Conservation (phyloP, 1,140 invertebrate species). For the Sitobion miscanthi region DNA sequence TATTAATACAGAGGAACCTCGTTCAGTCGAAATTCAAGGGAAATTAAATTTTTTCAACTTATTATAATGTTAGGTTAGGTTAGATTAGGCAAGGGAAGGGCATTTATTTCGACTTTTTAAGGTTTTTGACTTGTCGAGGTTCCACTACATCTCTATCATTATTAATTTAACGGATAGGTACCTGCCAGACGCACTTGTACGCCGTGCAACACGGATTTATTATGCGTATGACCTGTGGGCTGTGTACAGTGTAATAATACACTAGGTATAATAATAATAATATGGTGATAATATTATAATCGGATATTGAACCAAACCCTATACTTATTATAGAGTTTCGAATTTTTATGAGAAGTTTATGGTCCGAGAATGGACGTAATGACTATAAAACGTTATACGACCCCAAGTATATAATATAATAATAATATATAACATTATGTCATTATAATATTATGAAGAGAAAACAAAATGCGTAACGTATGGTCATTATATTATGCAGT, state of each 20-base stretch:
- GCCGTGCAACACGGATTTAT: not conserved
- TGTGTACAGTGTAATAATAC: not conserved
- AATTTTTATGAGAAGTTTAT: conserved; percentile 15
- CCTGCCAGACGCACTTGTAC: not conserved
- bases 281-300: not conserved
- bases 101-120: no score
- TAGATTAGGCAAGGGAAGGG: no score
- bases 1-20: not conserved
- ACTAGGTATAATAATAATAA: not conserved
- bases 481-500: not conserved
- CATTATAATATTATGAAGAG: not conserved
- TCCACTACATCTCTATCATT: not conserved
- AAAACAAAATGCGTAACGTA: not conserved
- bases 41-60: no score
- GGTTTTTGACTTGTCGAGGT: no score
- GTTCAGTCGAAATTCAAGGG: no score
- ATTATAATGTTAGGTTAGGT: no score
- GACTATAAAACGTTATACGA: not conserved
- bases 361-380: not conserved
- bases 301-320: not conserved
- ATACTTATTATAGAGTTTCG: not conserved
- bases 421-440: not conserved
- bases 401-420: not conserved
- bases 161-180: not conserved
- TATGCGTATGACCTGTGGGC: not conserved